Evolutionary conservation across 1,140 invertebrate species (phyloP).

Genomic region (Bombus superbus): DNA sequence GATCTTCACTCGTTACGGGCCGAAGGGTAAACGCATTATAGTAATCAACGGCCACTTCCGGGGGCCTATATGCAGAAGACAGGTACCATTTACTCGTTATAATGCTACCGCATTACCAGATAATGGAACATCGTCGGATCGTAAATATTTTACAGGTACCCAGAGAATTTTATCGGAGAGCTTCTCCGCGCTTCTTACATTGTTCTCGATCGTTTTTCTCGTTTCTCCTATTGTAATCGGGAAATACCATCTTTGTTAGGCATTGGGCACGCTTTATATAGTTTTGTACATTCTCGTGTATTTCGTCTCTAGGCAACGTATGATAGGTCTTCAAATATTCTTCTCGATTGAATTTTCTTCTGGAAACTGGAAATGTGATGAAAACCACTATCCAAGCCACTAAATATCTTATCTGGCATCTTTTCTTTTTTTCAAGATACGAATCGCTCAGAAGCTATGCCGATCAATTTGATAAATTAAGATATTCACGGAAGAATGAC

Average conservation of each 20-base stretch:
- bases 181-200: conserved; percentile 2
- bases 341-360: not conserved
- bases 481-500: too few relatives aligned
- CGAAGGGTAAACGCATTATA: conserved; percentile 66
- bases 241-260: not conserved
- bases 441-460: too few relatives aligned
- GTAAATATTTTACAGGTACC: conserved; percentile 62
- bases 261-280: too few relatives aligned
- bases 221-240: not conserved
- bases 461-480: too few relatives aligned
- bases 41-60: conserved; percentile 74
- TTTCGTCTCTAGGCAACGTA: not conserved
- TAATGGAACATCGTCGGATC: conserved; percentile 75
- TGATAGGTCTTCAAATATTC: not conserved
- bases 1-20: conserved; percentile 69
- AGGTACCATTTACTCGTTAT: conserved; percentile 77
- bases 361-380: not conserved
- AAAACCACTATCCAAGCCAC: too few relatives aligned
- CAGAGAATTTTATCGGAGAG: conserved; percentile 64
- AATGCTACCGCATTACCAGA: conserved; percentile 76
- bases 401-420: too few relatives aligned
- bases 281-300: too few relatives aligned
- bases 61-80: conserved; percentile 67
- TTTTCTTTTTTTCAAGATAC: too few relatives aligned
- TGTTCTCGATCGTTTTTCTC: not conserved